Evolutionary conservation across 2,888 invertebrate species (phyloP).

Genomic region (Melanotus villosus): DNA sequence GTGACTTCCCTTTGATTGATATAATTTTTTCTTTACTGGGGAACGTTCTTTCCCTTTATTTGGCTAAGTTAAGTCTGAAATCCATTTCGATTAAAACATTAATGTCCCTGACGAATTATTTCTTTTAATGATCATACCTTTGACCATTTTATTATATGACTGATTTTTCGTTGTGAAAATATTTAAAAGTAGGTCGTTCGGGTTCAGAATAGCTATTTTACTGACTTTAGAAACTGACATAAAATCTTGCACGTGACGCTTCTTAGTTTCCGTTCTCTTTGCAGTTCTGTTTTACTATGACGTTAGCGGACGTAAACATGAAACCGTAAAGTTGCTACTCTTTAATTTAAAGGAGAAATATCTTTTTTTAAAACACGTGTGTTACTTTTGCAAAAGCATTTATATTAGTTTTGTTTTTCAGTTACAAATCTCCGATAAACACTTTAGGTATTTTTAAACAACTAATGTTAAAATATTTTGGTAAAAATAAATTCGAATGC

Average conservation of each 20-base stretch:
- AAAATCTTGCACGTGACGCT: not conserved
- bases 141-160: not conserved
- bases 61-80: not conserved
- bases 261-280: not conserved
- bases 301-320: not conserved
- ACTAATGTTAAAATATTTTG: no score
- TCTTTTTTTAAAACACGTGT: no score
- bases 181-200: not conserved
- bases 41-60: not conserved
- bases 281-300: not conserved
- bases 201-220: not conserved
- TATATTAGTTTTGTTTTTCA: no score
- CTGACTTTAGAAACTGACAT: conserved; percentile 5
- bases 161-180: not conserved
- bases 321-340: not conserved
- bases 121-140: no score
- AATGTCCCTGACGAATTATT: no score
- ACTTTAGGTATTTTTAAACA: no score
- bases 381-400: no score
- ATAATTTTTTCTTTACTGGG: no score
- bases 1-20: no score
- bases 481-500: no score
- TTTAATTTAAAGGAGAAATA: conserved; percentile 6
- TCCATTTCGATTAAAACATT: not conserved
- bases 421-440: no score